Evolutionary conservation across 2,888 invertebrate species (phyloP).

Genomic region (Troilus luridus): DNA sequence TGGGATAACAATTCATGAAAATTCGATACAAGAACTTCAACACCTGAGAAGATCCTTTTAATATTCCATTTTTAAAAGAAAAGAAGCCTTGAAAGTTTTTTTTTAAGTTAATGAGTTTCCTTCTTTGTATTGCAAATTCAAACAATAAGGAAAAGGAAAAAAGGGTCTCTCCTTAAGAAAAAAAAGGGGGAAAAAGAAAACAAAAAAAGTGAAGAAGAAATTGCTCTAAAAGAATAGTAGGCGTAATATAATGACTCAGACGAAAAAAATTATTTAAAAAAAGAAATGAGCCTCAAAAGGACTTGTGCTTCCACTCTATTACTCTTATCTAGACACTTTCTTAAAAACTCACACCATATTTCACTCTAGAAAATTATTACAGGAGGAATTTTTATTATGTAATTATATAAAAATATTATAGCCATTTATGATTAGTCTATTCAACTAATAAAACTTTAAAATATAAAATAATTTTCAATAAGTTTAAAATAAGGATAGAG

Average conservation of each 20-base stretch:
- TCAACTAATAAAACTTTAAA: too few species aligned
- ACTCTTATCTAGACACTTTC: neutral
- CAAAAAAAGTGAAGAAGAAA: neutral
- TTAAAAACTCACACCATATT: neutral
- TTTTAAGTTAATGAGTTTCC: neutral
- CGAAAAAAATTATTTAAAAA: neutral
- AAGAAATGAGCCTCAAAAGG: neutral
- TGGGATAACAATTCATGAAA: neutral
- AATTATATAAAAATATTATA: neutral
- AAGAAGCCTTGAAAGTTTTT: neutral
- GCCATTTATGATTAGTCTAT: too few species aligned
- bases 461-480: too few species aligned
- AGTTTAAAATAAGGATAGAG: too few species aligned
- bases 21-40: neutral
- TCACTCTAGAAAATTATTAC: neutral
- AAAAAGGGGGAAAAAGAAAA: neutral
- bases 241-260: neutral
- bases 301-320: neutral
- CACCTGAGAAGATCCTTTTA: neutral
- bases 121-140: neutral
- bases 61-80: neutral
- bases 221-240: constrained; percentile 6
- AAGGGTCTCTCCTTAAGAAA: neutral
- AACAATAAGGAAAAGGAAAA: neutral
- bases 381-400: neutral